phyloP scores from a whole-genome alignment of 2,888 invertebrate genomes.

The Cerastis rubricosa region DNA sequence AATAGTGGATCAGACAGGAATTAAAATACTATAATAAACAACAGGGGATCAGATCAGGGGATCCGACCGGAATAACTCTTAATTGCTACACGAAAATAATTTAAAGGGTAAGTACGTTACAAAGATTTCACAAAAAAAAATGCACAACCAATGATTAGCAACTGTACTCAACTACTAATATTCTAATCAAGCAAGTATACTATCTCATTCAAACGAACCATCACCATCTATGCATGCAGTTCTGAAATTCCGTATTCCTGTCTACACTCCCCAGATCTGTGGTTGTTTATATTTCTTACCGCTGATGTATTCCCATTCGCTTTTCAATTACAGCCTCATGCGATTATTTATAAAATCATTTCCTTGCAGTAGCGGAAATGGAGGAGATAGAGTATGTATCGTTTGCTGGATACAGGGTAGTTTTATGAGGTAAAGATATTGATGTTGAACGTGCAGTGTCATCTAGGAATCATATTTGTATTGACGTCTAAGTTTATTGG shows the following conservation, averaged over 20 bases:
- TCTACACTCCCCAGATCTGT: conserved; percentile 63
- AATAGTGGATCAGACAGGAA: no score
- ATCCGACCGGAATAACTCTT: no score
- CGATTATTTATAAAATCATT: conserved; percentile 56
- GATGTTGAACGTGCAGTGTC: neutral
- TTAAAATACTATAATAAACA: no score
- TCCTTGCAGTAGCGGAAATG: conserved; percentile 14
- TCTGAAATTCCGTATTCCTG: conserved; percentile 75
- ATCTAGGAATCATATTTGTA: no score
- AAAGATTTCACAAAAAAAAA: neutral
- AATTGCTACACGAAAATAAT: neutral
- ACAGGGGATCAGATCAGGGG: no score
- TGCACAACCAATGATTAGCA: neutral
- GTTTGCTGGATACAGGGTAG: neutral
- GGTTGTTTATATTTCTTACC: conserved; percentile 60
- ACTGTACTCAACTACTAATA: neutral
- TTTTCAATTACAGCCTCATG: conserved; percentile 50
- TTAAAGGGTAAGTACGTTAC: neutral
- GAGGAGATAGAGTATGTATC: neutral
- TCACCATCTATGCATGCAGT: conserved; percentile 72
- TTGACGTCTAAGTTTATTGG: no score
- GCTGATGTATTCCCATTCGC: conserved; percentile 53
- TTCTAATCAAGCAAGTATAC: conserved; percentile 59
- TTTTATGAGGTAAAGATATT: neutral
- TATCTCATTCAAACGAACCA: conserved; percentile 57